Conservation (phyloP, 1,140 invertebrate genomes). For the Bombus confusus region DNA sequence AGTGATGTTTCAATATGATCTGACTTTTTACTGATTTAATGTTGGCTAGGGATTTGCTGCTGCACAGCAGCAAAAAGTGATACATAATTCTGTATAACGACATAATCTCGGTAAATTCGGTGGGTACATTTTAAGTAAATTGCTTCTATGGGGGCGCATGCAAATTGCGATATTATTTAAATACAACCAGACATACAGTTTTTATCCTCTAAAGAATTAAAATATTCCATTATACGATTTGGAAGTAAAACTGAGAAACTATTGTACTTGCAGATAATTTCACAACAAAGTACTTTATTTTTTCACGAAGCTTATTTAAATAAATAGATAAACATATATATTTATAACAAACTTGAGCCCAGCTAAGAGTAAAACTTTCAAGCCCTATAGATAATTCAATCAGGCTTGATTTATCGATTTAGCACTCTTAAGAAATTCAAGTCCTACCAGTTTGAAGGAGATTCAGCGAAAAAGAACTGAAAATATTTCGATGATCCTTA, state of each 20-base stretch:
- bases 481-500: too few relatives aligned
- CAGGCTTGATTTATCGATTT: too few relatives aligned
- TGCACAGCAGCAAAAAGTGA: not conserved
- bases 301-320: too few relatives aligned
- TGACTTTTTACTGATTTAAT: not conserved
- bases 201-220: not conserved
- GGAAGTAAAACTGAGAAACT: not conserved
- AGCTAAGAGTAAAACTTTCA: too few relatives aligned
- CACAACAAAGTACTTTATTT: not conserved
- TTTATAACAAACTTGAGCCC: too few relatives aligned
- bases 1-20: not conserved
- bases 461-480: too few relatives aligned
- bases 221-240: not conserved
- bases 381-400: not conserved
- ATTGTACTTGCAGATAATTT: not conserved
- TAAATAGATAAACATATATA: too few relatives aligned
- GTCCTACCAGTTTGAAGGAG: not conserved
- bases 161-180: not conserved
- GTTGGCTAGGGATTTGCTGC: not conserved
- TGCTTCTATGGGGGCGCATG: not conserved
- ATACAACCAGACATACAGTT: not conserved
- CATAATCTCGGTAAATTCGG: not conserved
- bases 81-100: not conserved
- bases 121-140: not conserved
- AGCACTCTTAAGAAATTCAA: not conserved